phyloP scores from a whole-genome alignment of 2,797 vertebrate species.

The Epinephelus malabaricus region DNA sequence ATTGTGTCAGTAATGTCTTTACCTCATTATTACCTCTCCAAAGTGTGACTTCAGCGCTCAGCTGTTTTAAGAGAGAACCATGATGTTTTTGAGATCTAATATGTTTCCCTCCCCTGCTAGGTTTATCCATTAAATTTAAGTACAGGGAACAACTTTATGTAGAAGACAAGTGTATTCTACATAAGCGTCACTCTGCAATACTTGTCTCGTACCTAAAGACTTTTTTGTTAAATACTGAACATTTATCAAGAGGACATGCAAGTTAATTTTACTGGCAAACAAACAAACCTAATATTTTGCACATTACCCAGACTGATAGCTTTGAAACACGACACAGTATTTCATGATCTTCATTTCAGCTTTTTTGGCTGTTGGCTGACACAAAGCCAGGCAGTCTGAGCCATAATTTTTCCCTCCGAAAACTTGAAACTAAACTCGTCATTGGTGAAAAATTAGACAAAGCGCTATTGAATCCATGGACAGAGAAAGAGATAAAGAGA shows the following conservation, averaged over 20 bases:
- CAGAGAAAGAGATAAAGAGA: constrained; percentile 20
- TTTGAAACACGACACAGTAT: not conserved
- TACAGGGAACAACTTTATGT: not conserved
- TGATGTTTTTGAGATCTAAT: constrained; percentile 5
- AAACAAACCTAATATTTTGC: not conserved
- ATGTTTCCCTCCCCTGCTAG: not conserved
- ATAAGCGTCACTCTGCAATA: not conserved
- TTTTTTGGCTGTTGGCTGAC: not conserved
- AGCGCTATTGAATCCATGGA: constrained; percentile 52
- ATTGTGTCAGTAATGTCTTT: constrained; percentile 25
- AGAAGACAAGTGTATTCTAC: not conserved
- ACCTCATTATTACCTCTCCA: constrained; percentile 22
- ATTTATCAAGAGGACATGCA: not conserved
- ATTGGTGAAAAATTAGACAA: constrained; percentile 50
- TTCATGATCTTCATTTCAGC: not conserved
- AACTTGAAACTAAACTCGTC: constrained; percentile 19
- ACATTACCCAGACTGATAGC: not conserved
- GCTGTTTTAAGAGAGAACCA: constrained; percentile 1
- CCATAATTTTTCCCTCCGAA: constrained; percentile 29
- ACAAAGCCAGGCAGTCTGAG: constrained; percentile 1
- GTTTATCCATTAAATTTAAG: not conserved
- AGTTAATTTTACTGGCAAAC: not conserved
- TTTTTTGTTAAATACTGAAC: not conserved
- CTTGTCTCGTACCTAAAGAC: not conserved
- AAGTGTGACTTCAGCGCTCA: constrained; percentile 18